Conservation (phyloP, 1,140 invertebrate species). For the Trypoxylus dichotomus region DNA sequence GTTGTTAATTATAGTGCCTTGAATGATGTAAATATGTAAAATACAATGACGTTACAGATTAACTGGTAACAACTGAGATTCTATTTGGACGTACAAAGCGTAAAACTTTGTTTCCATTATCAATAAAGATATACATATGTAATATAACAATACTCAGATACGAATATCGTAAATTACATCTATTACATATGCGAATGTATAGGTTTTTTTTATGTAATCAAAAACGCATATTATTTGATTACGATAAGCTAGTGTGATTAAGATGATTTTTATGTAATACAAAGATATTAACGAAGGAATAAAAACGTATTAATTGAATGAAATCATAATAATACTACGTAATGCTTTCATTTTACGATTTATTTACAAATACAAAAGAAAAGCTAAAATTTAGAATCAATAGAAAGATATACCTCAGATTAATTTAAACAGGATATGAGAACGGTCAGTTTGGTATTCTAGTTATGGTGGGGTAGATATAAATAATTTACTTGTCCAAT, state of each 20-base stretch:
- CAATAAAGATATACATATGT: neutral
- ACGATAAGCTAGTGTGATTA: neutral
- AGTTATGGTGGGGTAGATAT: too few relatives aligned
- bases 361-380: too few relatives aligned
- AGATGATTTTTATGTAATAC: neutral
- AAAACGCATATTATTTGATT: neutral
- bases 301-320: too few relatives aligned
- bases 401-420: too few relatives aligned
- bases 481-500: too few relatives aligned
- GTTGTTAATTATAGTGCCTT: neutral
- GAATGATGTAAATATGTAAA: neutral
- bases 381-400: too few relatives aligned
- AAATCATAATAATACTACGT: too few relatives aligned
- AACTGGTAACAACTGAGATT: neutral
- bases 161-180: neutral
- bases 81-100: neutral
- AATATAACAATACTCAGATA: neutral
- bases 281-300: neutral
- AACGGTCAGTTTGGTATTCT: too few relatives aligned
- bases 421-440: too few relatives aligned
- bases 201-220: neutral
- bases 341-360: too few relatives aligned
- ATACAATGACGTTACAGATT: neutral
- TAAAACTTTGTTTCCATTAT: neutral
- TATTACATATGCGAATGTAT: neutral